phyloP scores from a whole-genome alignment of 2,797 vertebrate genomes.

The Lagorchestes hirsutus region DNA sequence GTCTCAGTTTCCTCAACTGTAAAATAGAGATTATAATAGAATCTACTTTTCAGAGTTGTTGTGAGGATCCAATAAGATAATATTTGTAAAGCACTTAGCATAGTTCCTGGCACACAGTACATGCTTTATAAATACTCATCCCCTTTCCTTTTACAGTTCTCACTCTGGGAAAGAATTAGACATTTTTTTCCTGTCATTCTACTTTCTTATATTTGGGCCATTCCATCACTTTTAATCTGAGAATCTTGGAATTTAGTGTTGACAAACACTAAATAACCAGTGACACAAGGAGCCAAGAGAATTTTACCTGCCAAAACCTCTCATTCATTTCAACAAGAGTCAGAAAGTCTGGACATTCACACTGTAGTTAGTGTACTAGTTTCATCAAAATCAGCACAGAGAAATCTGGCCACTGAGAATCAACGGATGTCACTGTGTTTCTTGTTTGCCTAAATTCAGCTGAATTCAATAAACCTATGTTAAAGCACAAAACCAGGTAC shows the following conservation, averaged over 20 bases:
- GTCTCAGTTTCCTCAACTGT: neutral
- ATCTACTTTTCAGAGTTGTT: neutral
- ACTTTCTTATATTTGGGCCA: neutral
- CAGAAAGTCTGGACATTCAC: neutral
- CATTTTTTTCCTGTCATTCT: neutral
- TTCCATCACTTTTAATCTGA: neutral
- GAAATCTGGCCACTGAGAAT: neutral
- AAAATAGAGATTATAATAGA: neutral
- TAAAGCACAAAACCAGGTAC: neutral
- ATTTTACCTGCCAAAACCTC: slow-evolving; percentile 26
- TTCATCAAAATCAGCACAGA: neutral
- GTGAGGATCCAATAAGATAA: neutral
- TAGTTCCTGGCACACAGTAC: neutral
- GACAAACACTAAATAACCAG: slow-evolving; percentile 17
- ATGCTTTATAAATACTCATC: neutral
- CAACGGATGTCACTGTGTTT: neutral
- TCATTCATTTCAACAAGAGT: neutral
- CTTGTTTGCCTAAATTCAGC: neutral
- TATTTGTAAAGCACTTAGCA: neutral
- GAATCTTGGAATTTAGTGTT: slow-evolving; percentile 4
- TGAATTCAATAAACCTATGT: neutral
- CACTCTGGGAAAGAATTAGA: neutral
- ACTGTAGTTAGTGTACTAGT: neutral
- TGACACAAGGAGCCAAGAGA: slow-evolving; percentile 4
- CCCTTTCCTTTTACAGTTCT: neutral